Base-by-base conservation (phyloP, 2,113 vertebrate species). In the Talpa occidentalis region DNA sequence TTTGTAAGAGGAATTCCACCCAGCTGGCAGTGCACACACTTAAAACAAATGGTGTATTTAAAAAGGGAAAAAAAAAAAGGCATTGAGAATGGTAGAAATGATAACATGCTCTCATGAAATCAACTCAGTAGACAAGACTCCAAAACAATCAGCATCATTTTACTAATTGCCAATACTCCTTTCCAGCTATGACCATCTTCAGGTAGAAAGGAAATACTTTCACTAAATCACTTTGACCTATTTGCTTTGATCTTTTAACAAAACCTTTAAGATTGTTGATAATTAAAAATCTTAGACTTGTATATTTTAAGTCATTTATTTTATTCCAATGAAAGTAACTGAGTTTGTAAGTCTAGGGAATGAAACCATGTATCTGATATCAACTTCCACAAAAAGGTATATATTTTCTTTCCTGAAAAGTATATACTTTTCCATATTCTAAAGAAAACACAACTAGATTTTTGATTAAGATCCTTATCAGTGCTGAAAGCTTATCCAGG, bases 1-100 rank as follows among this genome's bases (percentile, higher is more conserved):
- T 98, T 97, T 97, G 88, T 59, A 85, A 95, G 95, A 96, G 81
- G 94, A 97, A 97, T 93, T 96, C 92, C 32, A 73, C 90, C 92
- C 94, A 95, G 76, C 95, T 96, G 93, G 90, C 88, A 82, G 70
- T 52, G 16, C 17, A 88, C 35, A 16, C 1, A 1, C 76, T 96
- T 87, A 73, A 88, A 62, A 85, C 44, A 94, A 89, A 72, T 35
- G 72, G 37, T 93, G n/a, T 54, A 6, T 64, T 74, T n/a, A 11
- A 81, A 93, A 56, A 56, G 54, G 54, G 19, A 54, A 54, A 54
- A 54, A 54, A 54, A 52, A 52, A 81, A 8, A 56, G 91, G 59
- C 76, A 49, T 1, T 54, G 62, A 30, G 59, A 86, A 90, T 89
- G 78, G 88, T 69, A 94, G 81, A 85, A 77, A 78, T 26, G 83